Percentiles rank a stretch among this genome's conserved stretches.
These are phyloP conservation scores for Drosophila lacteicornis DNA, from an alignment of 1,140 invertebrate species.

Conservation along the genomic window DNA sequence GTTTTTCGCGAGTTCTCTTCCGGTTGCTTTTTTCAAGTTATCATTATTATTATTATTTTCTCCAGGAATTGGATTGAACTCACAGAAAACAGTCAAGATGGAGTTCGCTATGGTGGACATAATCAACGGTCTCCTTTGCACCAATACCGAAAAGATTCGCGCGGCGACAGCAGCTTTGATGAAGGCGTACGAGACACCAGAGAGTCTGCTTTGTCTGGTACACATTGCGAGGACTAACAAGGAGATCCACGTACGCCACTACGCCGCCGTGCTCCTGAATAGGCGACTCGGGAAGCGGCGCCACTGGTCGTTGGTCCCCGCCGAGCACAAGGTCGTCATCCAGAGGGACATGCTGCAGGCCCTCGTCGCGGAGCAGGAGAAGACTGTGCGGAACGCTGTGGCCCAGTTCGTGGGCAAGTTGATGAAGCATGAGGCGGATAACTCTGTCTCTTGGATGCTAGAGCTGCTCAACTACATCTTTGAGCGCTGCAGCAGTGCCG, in stretches of 20 bases:
- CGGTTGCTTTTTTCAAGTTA: not conserved
- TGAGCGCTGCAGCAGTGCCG: constrained; percentile 54
- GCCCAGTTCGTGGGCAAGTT: constrained; percentile 89
- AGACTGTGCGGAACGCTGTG: constrained; percentile 88
- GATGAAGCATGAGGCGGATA: constrained; percentile 89
- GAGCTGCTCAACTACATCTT: constrained; percentile 89
- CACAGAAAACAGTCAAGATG: constrained; percentile 30
- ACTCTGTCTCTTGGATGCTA: constrained; percentile 87
- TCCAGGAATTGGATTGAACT: not conserved
- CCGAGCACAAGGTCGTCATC: constrained; percentile 86
- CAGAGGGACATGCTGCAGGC: constrained; percentile 87
- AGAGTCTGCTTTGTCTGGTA: constrained; percentile 87
- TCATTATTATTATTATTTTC: too few species aligned
- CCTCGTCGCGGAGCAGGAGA: constrained; percentile 87
- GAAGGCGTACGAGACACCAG: constrained; percentile 88
- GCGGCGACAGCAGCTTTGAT: constrained; percentile 88
- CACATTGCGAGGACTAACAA: constrained; percentile 86
- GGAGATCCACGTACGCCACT: constrained; percentile 88
- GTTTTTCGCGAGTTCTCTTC: constrained; percentile 24
- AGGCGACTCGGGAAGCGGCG: constrained; percentile 87
- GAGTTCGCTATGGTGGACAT: constrained; percentile 61
- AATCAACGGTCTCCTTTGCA: constrained; percentile 69
- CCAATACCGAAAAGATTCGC: constrained; percentile 85
- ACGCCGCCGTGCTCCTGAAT: constrained; percentile 88
- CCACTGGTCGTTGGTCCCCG: constrained; percentile 87